Base-by-base conservation (phyloP, 2,888 invertebrate genomes). In the Entomobrya multifasciata region DNA sequence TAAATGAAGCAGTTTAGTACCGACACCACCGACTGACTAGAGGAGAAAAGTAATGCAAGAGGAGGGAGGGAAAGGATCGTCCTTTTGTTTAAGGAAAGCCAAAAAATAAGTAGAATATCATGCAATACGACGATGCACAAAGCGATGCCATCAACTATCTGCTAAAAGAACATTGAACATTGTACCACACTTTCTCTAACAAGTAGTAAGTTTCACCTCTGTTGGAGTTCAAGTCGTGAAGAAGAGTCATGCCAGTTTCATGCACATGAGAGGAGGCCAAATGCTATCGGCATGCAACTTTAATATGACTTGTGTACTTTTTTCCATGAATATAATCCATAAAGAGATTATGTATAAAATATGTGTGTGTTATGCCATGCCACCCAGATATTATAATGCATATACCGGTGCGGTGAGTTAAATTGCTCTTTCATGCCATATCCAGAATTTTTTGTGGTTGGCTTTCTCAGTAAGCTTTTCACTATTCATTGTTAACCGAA, bases 1-100 rank as follows among this genome's bases (percentile, higher is more conserved):
- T 65, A 65, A 79, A 79, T 65, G 79, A 79, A 79, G 65, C 79
- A 79, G 8, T 41, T 47, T 78, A 52, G 6, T 52, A 17, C 22
- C 3, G 6, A 25, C n/a, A n/a, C n/a, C n/a, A n/a, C n/a, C n/a
- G n/a, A n/a, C n/a, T n/a, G n/a, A 57, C 8, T n/a, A 4, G 5
- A 49, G 2, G 49, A 10, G 49, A n/a, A 57, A 57, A 57, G 25
- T 13, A 57, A 57, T n/a, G 1, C n/a, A 57, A 1, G n/a, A 1
- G n/a, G n/a, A 8, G 11, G 10, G 22, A 22, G 57, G 1, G 57
- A 55, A 55, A 55, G 52, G n/a, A 17, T 25, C 10, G 20, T 57
- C 10, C 25, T 57, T 57, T 49, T 13, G 15, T 49, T 49, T 49
- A 57, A 22, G 57, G 25, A 57, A 13, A 57, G 10, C 22, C 5